Percentiles rank a stretch among this genome's conserved stretches.
phyloP scores from a whole-genome alignment of 2,888 invertebrate genomes.

The Hirtodrosophila confusa region DNA sequence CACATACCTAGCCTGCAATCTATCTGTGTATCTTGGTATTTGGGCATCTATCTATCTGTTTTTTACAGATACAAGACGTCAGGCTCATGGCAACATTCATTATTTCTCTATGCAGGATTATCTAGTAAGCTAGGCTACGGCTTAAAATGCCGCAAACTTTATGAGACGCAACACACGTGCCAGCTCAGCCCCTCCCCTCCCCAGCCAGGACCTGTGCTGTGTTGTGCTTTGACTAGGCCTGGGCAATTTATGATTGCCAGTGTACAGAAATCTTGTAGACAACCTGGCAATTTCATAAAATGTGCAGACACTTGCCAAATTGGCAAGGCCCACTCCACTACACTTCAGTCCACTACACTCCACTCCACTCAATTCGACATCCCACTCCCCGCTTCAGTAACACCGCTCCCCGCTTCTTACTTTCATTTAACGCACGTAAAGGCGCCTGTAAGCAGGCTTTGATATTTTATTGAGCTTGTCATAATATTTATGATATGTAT shows the following conservation, averaged over 20 bases:
- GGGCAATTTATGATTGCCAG: slow-evolving; percentile 74
- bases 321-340: slow-evolving; percentile 42
- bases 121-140: slow-evolving; percentile 67
- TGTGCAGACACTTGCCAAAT: slow-evolving; percentile 75
- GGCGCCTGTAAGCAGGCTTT: slow-evolving; percentile 63
- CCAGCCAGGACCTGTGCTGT: background rate
- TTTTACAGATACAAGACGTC: slow-evolving; percentile 52
- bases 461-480: slow-evolving; percentile 80
- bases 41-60: slow-evolving; percentile 46
- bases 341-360: too few species aligned
- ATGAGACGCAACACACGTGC: slow-evolving; percentile 77
- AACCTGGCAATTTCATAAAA: slow-evolving; percentile 79
- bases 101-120: slow-evolving; percentile 75
- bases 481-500: slow-evolving; percentile 78
- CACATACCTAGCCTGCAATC: slow-evolving; percentile 19
- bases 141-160: slow-evolving; percentile 79
- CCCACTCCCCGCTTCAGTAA: background rate
- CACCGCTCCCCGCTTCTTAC: slow-evolving; percentile 12
- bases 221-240: slow-evolving; percentile 49
- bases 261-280: slow-evolving; percentile 56
- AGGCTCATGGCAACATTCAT: slow-evolving; percentile 70
- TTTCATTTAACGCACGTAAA: slow-evolving; percentile 65
- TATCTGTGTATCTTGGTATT: slow-evolving; percentile 42
- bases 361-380: too few species aligned
- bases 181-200: background rate